Evolutionary conservation across 1,140 invertebrate genomes (phyloP).

Genomic region (Nasonia giraulti): DNA sequence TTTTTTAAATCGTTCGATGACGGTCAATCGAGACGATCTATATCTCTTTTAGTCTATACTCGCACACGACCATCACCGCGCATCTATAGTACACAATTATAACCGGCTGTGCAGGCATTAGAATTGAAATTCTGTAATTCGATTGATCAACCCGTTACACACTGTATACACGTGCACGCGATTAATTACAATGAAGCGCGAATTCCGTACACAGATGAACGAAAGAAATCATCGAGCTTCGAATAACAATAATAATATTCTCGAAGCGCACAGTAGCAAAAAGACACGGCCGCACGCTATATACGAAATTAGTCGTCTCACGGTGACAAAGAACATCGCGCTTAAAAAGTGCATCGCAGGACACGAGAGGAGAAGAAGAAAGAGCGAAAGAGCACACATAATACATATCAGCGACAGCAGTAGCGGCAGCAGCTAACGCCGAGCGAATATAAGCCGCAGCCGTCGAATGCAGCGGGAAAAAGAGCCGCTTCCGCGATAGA

Average conservation of each 20-base stretch:
- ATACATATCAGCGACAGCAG: neutral
- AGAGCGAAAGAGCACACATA: neutral
- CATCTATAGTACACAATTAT: too few relatives aligned
- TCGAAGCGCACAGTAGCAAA: neutral
- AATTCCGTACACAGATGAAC: too few relatives aligned
- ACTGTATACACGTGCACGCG: too few relatives aligned
- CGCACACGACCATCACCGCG: too few relatives aligned
- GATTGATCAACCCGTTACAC: too few relatives aligned
- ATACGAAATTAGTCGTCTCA: neutral
- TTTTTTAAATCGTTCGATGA: too few relatives aligned
- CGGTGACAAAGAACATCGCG: neutral
- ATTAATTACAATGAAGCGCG: too few relatives aligned
- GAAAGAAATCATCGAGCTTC: too few relatives aligned
- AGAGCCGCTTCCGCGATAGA: slow-evolving; percentile 2
- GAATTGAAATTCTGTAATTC: too few relatives aligned
- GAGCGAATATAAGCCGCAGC: neutral
- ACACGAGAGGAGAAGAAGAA: neutral
- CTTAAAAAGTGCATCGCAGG: neutral
- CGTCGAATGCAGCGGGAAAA: slow-evolving; percentile 9
- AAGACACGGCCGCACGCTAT: neutral
- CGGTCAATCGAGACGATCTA: too few relatives aligned
- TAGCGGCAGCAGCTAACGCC: too few relatives aligned
- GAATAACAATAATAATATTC: neutral
- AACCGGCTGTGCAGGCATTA: too few relatives aligned
- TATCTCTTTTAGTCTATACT: neutral